Evolutionary conservation across 1,140 invertebrate genomes (phyloP).

Genomic region (Lepidurus couesii): DNA sequence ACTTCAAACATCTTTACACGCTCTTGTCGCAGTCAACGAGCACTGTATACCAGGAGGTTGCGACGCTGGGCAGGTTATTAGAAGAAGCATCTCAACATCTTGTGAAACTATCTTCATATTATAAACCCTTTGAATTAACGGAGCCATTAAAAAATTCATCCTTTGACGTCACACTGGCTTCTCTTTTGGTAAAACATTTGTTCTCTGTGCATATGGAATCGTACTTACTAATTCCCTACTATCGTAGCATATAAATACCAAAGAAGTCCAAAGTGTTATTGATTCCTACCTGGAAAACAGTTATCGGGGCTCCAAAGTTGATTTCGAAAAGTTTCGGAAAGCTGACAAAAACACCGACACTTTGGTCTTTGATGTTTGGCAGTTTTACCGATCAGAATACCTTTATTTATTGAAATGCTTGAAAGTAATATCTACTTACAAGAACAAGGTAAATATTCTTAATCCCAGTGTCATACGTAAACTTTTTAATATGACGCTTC

Average conservation of each 20-base stretch:
- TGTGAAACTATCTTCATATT: not conserved
- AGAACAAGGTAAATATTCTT: not conserved
- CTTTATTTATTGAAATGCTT: not conserved
- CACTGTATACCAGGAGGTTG: not conserved
- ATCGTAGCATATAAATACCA: not conserved
- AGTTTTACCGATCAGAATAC: constrained; percentile 8
- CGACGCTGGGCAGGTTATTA: not conserved
- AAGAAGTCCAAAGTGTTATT: not conserved
- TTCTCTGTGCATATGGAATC: not conserved
- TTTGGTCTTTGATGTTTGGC: not conserved
- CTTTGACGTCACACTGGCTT: not conserved
- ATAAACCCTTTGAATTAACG: not conserved
- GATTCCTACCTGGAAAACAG: not conserved
- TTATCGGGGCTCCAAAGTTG: not conserved
- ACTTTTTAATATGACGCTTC: not conserved
- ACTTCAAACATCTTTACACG: constrained; percentile 15
- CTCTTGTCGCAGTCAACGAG: not conserved
- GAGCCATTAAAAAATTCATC: not conserved
- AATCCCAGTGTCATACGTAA: too few relatives aligned
- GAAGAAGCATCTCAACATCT: not conserved
- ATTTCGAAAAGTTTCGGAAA: not conserved
- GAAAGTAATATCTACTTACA: not conserved
- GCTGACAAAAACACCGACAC: not conserved
- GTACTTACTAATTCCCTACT: not conserved
- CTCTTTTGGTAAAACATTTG: not conserved